Evolutionary conservation across 2,113 vertebrate species (phyloP), one percentile per base, ranked within the genome.

Genomic region (Columbina picui): DNA sequence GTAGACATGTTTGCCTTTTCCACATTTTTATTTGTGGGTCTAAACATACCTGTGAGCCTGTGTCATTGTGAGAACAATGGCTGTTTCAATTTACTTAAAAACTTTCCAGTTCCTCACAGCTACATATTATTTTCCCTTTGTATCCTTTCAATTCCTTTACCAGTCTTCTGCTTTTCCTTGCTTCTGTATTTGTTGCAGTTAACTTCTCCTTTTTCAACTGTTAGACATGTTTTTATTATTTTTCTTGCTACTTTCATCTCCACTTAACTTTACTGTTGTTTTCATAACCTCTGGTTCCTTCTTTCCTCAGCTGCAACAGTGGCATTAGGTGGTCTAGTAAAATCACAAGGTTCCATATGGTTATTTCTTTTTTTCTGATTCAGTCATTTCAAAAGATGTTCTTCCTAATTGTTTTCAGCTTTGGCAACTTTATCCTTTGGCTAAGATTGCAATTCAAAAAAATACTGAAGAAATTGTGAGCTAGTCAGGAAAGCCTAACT

Each of bases 231-330:
- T 93, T 95, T 93, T 75, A 50, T 84, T 93, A 84, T 67, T 93
- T 91, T 92, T 84, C 32, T 70, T 70, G 15, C 12, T 86, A 7
- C 60, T 88, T 96, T 94, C 50, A 83, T 80, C 29, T 67, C 78
- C 63, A 74, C 14, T 71, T 86, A 70, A 76, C 56, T 82, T 90
- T 61, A 64, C 49, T n/a, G 18, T 20, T 95, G 77, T 91, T 94
- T 94, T 74, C 27, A 85, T 90, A 93, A 91, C 84, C 87, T 70
- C n/a, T 91, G 21, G 11, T 88, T 96, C 38, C n/a, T 86, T 73
- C 84, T 89, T 74, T 90, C 50, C 55, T 92, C 50, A 34, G 32
- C 27, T 73, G 18, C 67, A 74, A 74, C 19, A 70, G n/a, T 77
- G 71, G 4, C 19, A 41, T 80, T 90, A 90, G 19, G 57, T n/a